Conservation (phyloP, 2,888 invertebrate species). For the Cyaniris semiargus region DNA sequence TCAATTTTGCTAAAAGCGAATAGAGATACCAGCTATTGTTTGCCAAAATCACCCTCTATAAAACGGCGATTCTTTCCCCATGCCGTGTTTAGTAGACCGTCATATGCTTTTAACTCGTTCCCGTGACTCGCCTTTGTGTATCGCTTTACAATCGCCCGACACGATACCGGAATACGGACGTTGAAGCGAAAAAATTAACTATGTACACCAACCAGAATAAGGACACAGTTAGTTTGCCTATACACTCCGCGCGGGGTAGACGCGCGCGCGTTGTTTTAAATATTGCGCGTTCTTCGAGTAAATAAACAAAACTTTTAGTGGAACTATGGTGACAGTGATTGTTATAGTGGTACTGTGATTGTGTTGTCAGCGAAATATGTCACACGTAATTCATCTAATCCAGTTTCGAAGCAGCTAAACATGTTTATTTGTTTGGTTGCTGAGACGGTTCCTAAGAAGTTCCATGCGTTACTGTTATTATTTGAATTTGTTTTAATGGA, state of each 20-base stretch:
- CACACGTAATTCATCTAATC: conserved; percentile 57
- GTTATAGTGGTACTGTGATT: conserved; percentile 47
- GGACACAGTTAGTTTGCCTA: conserved; percentile 56
- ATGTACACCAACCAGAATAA: conserved; percentile 27
- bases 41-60: conserved; percentile 22
- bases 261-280: conserved; percentile 54
- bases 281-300: conserved; percentile 52
- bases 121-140: conserved; percentile 68
- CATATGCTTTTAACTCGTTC: conserved; percentile 66
- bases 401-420: conserved; percentile 66
- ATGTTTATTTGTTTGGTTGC: conserved; percentile 75
- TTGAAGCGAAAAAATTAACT: conserved; percentile 31
- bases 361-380: conserved; percentile 56
- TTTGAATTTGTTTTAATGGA: conserved; percentile 33
- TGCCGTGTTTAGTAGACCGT: conserved; percentile 60
- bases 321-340: conserved; percentile 61
- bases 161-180: conserved; percentile 29
- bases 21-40: background rate
- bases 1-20: background rate
- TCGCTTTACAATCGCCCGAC: conserved; percentile 47
- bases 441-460: conserved; percentile 62
- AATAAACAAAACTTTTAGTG: conserved; percentile 61
- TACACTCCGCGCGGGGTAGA: conserved; percentile 57
- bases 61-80: conserved; percentile 47
- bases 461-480: conserved; percentile 47